Evolutionary conservation across 2,113 vertebrate species (phyloP).

Genomic region (Tringa solitaria): DNA sequence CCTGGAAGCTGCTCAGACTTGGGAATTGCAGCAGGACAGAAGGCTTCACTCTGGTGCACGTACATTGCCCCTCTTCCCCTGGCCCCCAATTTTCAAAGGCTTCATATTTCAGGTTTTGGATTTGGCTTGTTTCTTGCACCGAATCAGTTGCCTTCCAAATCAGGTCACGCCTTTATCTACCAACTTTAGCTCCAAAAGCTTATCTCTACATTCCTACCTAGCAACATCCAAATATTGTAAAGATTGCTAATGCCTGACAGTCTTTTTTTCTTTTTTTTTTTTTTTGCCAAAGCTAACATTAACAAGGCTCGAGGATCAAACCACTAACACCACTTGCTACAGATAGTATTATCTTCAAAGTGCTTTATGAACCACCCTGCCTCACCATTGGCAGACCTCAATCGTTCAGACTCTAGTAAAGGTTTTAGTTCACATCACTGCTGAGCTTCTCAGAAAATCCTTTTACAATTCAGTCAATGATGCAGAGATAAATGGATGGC

Average conservation of each 20-base stretch:
- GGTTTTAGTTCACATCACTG: background rate
- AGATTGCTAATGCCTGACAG: background rate
- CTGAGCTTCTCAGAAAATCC: background rate
- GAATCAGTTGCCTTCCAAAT: background rate
- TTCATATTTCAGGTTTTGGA: background rate
- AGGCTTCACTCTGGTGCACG: background rate
- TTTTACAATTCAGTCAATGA: background rate
- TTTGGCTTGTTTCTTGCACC: background rate
- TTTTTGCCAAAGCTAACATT: background rate
- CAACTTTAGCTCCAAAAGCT: background rate
- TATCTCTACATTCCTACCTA: background rate
- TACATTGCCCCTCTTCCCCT: fast-evolving
- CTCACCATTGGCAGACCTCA: background rate
- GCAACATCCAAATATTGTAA: background rate
- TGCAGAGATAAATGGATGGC: background rate
- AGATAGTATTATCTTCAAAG: background rate
- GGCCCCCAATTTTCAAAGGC: background rate
- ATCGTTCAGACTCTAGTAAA: background rate
- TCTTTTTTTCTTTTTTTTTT: background rate
- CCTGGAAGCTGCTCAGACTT: background rate
- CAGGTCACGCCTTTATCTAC: background rate
- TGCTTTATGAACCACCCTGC: background rate
- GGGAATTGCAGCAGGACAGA: background rate
- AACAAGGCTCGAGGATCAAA: background rate
- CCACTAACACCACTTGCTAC: background rate